Conservation (phyloP, 2,888 invertebrate genomes). For the Drosophila eohydei region DNA sequence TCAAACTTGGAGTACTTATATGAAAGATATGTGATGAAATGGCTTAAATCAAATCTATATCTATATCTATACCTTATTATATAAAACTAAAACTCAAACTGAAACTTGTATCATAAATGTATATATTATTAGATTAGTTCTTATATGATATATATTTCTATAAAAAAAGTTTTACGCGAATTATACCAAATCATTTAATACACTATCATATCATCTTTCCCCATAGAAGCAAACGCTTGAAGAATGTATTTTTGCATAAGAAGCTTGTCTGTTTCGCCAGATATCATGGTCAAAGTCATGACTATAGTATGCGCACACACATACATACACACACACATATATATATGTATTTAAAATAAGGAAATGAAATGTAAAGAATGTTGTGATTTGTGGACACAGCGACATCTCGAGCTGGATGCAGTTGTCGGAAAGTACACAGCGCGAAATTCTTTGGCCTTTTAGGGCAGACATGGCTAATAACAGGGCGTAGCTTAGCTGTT, state of each 20-base stretch:
- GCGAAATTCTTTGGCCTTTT: constrained; percentile 3
- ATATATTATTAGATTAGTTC: too few species aligned
- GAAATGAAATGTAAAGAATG: constrained; percentile 14
- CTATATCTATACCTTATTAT: too few species aligned
- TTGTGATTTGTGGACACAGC: not conserved
- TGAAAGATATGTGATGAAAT: too few species aligned
- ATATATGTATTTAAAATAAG: not conserved
- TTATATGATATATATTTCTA: not conserved
- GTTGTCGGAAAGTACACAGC: not conserved
- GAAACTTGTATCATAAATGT: too few species aligned
- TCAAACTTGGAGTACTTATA: too few species aligned
- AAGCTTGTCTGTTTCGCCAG: constrained; percentile 2
- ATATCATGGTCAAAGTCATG: constrained; percentile 7
- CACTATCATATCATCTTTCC: not conserved
- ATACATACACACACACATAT: not conserved
- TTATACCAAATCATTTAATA: not conserved
- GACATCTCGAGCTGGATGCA: not conserved
- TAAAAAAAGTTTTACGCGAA: not conserved
- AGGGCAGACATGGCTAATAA: not conserved
- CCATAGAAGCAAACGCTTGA: not conserved
- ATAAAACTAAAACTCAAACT: too few species aligned
- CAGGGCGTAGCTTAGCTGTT: constrained; percentile 25
- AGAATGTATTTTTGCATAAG: not conserved
- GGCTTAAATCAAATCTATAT: too few species aligned
- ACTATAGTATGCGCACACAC: not conserved